Base-by-base conservation (phyloP, 2,888 invertebrate genomes). In the Aromia moschata region DNA sequence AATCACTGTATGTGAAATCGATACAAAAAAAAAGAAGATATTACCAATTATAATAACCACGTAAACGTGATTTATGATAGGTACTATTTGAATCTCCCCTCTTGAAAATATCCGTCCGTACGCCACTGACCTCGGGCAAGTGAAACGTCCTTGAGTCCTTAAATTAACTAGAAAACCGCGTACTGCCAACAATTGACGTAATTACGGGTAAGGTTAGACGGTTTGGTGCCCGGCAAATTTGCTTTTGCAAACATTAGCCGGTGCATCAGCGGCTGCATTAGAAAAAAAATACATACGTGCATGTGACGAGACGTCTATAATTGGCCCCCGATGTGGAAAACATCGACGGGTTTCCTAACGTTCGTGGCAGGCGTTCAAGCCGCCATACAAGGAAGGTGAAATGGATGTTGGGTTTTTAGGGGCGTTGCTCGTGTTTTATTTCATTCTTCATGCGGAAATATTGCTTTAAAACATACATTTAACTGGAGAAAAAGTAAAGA, bases 151-250 rank as follows among this genome's bases (percentile, higher is more conserved):
- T 47, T 58, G 58, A 51, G 56, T 53, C 41, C 52, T 52, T 37
- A 56, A 53, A 46, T 55, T 53, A 62, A 55, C 61, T 52, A 55
- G 52, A 51, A 51, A 56, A 52, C 41, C 52, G 45, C 40, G 33
- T 45, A 51, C 45, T 51, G 46, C 55, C 55, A 46, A 41, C 51
- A 44, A 40, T 46, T 31, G 52, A 47, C 58, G 56, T 58, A 46
- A 62, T 53, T 49, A 54, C 45, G 49, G 33, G 56, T 56, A 60
- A 69, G 57, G 61, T 64, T 69, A 69, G 69, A 69, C 69, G 59
- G 69, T 63, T 47, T 67, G 69, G 69, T 67, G 69, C 69, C 69
- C 45, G 46, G 56, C 55, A 44, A 62, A 60, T 63, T 61, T 15
- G 41, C 30, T 52, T 52, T 41, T 41, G 40, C 40, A 52, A 52